Conservation (phyloP, 2,797 vertebrate genomes). For the Rachycentron canadum region DNA sequence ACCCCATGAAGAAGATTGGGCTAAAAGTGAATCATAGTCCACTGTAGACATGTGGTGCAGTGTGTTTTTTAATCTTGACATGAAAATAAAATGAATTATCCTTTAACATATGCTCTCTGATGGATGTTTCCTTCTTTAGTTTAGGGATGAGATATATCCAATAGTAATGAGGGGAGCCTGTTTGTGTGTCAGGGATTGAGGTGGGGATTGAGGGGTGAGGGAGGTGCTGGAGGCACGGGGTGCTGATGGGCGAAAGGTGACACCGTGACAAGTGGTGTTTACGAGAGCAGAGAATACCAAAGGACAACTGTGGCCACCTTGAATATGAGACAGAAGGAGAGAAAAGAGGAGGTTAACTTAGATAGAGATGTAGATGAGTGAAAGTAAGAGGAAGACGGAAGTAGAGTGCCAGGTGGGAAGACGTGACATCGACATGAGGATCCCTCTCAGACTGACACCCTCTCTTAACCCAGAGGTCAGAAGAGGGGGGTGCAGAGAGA, state of each 20-base stretch:
- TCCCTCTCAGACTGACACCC: constrained; percentile 53
- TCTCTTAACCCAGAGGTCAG: constrained; percentile 50
- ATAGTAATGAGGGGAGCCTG: background rate
- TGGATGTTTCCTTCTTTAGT: constrained; percentile 9
- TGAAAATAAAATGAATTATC: background rate
- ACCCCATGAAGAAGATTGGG: too few species aligned
- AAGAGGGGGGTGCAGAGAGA: constrained; percentile 30
- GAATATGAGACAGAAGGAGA: constrained; percentile 57
- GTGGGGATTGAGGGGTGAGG: constrained; percentile 38
- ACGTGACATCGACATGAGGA: constrained; percentile 64
- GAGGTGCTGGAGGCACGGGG: constrained; percentile 17
- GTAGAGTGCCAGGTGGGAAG: constrained; percentile 47
- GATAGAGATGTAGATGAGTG: constrained; percentile 34
- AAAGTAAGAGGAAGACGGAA: constrained; percentile 52
- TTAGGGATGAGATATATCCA: background rate
- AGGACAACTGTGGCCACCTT: constrained; percentile 62
- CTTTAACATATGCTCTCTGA: constrained; percentile 5
- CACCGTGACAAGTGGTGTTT: constrained; percentile 77
- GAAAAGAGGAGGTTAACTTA: constrained; percentile 40
- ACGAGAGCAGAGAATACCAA: constrained; percentile 65
- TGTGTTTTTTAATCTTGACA: background rate
- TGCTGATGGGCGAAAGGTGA: constrained; percentile 66
- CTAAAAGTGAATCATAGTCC: background rate
- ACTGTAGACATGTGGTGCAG: background rate
- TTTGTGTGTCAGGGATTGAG: constrained; percentile 25